A percentile compares a stretch with the other conserved stretches of the same genome.
These are phyloP conservation scores for Acanthaster planci DNA, from an alignment of 35 echinoderm and acorn worm species.

Conservation along the genomic window DNA sequence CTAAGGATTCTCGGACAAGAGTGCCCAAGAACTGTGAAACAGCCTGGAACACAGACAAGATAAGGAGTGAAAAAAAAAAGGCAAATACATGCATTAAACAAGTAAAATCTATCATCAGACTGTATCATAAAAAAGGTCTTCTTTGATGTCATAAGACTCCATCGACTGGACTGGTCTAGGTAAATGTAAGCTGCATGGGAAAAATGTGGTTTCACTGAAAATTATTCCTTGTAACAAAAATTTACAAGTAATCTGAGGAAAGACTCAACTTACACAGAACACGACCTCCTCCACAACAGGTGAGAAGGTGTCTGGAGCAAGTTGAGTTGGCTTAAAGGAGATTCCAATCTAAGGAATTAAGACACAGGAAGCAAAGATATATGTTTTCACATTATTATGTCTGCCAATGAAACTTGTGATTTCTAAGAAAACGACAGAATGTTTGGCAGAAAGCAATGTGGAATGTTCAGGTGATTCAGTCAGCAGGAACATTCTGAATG, in stretches of 20 bases:
- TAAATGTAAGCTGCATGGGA: too few species aligned
- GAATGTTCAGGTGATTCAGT: too few species aligned
- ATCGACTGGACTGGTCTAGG: too few species aligned
- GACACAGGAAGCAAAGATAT: slow-evolving; percentile 6
- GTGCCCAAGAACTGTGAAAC: slow-evolving; percentile 74
- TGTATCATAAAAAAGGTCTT: too few species aligned
- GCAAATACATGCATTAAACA: neutral
- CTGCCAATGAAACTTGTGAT: neutral
- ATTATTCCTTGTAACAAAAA: neutral
- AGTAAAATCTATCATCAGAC: too few species aligned
- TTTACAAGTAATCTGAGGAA: slow-evolving; percentile 5
- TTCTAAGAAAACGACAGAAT: neutral
- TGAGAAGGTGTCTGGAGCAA: slow-evolving; percentile 59
- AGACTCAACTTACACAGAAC: slow-evolving; percentile 65
- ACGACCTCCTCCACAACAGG: slow-evolving; percentile 79
- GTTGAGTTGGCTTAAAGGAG: slow-evolving; percentile 68
- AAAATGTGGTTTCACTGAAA: neutral
- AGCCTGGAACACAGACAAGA: slow-evolving; percentile 57
- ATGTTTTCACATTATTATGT: too few species aligned
- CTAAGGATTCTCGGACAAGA: slow-evolving; percentile 54
- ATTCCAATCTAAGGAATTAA: slow-evolving; percentile 78
- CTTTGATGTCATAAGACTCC: too few species aligned
- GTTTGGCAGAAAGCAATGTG: too few species aligned
- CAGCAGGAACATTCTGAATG: too few species aligned
- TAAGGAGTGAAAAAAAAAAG: neutral